Base-by-base conservation (phyloP, 2,113 vertebrate species). In the Ranitomeya variabilis region DNA sequence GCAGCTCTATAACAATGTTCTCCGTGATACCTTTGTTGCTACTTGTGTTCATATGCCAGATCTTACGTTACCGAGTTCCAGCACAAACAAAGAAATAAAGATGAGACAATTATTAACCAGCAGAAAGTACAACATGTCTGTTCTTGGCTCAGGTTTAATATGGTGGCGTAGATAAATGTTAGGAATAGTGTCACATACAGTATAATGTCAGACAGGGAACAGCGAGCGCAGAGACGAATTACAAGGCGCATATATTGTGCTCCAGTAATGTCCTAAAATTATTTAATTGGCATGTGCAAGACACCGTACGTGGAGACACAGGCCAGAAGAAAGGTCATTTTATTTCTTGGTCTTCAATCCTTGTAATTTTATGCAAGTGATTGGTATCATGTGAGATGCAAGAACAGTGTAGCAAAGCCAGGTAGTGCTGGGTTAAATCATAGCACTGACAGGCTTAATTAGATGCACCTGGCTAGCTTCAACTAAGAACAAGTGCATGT, bases 101-200 rank as follows among this genome's bases (percentile, higher is more conserved):
- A 52, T 67, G 7, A 62, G 80, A 23, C 26, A 83, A 83, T 83
- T 64, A 83, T 83, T 83, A 83, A 82, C 79, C 18, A 59, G 52
- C 69, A 74, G 37, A 62, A 60, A 83, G 87, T 64, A 88, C 80
- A 83, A 16, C 23, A 14, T 87, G 87, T 83, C 67, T 62, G 23
- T 88, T 80, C 85, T 55, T 3, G 60, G 14, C 13, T 26, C 45
- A 7, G 76, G 69, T 60, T 73, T 73, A 76, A 60, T n/a, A 57
- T 14, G 19, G 11, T 71, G 64, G 64, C 26, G 37, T 69, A 45
- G 69, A 69, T 87, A 73, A 81, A 81, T 73, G 23, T 37, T 57
- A 23, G 14, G 60, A 54, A 66, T 54, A 26, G 57, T 79, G 85
- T 80, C 21, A 52, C n/a, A 37, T 11, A 31, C 37, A 45, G 37